Conservation (phyloP, 1,140 invertebrate genomes). For the Lordiphosa collinella region DNA sequence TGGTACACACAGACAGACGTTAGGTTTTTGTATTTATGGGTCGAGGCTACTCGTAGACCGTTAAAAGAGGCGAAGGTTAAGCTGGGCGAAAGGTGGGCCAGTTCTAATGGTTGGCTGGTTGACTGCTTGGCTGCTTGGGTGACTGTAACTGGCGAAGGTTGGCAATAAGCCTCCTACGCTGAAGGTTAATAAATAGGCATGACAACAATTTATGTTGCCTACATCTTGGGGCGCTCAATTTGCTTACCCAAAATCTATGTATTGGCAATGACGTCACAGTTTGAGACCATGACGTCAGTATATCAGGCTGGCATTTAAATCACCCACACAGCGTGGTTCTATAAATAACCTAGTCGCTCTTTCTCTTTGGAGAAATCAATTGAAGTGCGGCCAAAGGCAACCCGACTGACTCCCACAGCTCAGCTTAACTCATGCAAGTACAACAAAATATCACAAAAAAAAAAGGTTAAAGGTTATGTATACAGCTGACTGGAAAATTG, state of each 20-base stretch:
- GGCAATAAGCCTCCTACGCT: slow-evolving; percentile 29
- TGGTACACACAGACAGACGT: slow-evolving; percentile 8
- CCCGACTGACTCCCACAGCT: no score
- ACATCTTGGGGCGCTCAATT: slow-evolving; percentile 11
- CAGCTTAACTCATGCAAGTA: no score
- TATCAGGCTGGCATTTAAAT: neutral
- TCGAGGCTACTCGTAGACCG: slow-evolving; percentile 60
- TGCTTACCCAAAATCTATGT: neutral
- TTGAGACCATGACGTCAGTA: neutral
- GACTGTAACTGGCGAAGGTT: slow-evolving; percentile 50
- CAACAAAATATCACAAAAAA: no score
- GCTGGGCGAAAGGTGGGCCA: slow-evolving; percentile 13
- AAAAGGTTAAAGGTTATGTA: no score
- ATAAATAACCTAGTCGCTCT: no score
- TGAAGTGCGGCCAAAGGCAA: no score
- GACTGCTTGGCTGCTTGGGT: slow-evolving; percentile 47
- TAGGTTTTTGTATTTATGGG: slow-evolving; percentile 60
- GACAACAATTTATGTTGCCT: slow-evolving; percentile 24
- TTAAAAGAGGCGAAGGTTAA: slow-evolving; percentile 51
- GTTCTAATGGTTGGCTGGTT: neutral
- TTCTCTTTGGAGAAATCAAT: no score
- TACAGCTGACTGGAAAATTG: no score
- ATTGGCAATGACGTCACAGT: slow-evolving; percentile 29
- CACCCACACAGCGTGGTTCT: no score
- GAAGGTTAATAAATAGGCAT: slow-evolving; percentile 63